Base-by-base conservation (phyloP, 1,140 invertebrate genomes). In the Hetaerina americana region DNA sequence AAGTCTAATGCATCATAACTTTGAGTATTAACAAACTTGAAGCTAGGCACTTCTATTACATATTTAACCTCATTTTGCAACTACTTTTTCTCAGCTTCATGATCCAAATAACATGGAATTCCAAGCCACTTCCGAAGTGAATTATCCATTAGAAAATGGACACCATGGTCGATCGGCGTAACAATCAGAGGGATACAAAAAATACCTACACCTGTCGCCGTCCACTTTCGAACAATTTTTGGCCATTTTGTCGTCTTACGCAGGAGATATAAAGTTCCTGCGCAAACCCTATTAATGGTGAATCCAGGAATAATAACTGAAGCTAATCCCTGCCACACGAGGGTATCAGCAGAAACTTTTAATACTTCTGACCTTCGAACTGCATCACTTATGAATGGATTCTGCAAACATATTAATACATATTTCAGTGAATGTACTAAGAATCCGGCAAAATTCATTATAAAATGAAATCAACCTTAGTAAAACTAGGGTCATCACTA, bases 241-340 rank as follows among this genome's bases (percentile, higher is more conserved):
- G 85, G 82, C 2, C 89, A 72, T 71, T 75, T 81, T 72, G 80
- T 81, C 71, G 74, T 80, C 76, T 81, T 86, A 31, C 77, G 84
- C 27, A 93, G 80, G 0, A 84, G 49, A 73, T 80, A 85, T 70
- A 82, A 81, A 0, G 88, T 86, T 25, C 82, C 76, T 12, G 86
- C 87, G 81, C 92, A 96, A 71, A 94, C 82, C 76, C 94, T 85
- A 81, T 98, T 98, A 71, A 98, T 97, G 8, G 92, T 92, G 72
- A 94, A 87, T 25, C 96, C 96, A 26, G 96, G 96, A 75, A 98
- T 89, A 26, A 90, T 84, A 1, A 98, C 91, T 3, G 95, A 97
- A 6, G 96, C 96, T 69, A 98, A 85, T 68, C 91, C 88, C 81
- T 98, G 96, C 96, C 96, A 98, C 2, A 93, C 77, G 10, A 98